Evolutionary conservation across 2,888 invertebrate species (phyloP).

Genomic region (Stenoptilia bipunctidactyla): DNA sequence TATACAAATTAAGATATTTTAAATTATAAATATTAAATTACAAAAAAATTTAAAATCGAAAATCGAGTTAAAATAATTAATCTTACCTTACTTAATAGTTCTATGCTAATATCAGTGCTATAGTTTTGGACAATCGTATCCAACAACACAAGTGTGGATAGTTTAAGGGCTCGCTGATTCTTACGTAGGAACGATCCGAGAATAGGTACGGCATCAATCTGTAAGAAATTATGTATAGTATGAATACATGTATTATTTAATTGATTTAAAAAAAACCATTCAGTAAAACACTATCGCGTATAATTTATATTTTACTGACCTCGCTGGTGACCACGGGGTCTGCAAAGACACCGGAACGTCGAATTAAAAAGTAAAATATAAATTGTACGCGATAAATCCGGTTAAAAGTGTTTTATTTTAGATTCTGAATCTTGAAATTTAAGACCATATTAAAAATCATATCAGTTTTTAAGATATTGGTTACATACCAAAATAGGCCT

Average conservation of each 20-base stretch:
- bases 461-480: no score
- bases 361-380: no score
- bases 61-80: not conserved
- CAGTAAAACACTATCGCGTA: slow-evolving; percentile 1
- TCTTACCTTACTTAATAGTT: slow-evolving; percentile 78
- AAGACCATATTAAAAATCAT: no score
- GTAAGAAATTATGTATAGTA: slow-evolving; percentile 35
- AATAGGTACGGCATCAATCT: slow-evolving; percentile 91
- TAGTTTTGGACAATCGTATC: slow-evolving; percentile 94
- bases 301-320: not conserved
- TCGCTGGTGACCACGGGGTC: no score
- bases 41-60: not conserved
- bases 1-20: no score
- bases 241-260: slow-evolving; percentile 3
- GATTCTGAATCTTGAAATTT: no score
- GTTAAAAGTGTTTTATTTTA: no score
- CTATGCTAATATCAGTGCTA: slow-evolving; percentile 76
- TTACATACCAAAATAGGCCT: slow-evolving; percentile 79
- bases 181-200: slow-evolving; percentile 95
- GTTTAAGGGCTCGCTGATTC: slow-evolving; percentile 94
- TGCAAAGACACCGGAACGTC: no score
- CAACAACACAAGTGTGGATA: slow-evolving; percentile 89
- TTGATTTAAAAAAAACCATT: not conserved
- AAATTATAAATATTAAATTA: no score
- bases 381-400: no score